Base-by-base conservation (phyloP, 53 echinoderm and acorn worm genomes). In the Apostichopus leukothele region DNA sequence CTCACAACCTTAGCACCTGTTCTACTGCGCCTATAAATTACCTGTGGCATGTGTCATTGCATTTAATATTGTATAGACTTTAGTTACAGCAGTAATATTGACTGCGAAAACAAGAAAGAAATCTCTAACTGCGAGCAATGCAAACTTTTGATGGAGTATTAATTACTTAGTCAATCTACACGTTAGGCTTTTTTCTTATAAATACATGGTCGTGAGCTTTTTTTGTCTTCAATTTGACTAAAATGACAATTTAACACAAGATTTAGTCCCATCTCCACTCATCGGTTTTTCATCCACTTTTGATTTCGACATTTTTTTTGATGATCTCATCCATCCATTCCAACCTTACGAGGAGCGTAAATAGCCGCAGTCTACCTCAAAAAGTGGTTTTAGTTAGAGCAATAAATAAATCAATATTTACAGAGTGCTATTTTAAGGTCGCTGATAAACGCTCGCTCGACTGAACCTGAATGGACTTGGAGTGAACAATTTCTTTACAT, bases 401-500 rank as follows among this genome's bases (percentile, higher is more conserved):
- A 81, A 81, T 81, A 81, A 21, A 59, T 81, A 81, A 81, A 81
- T 81, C 81, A 81, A 81, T 81, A 81, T 81, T 53, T 81, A 81
- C 54, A 55, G 60, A 81, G 81, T 51, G 55, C 81, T 81, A 81
- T 81, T 81, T 81, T 81, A 81, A 81, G 81, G 20, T 81, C 59
- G 71, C 71, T 16, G 71, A 71, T 71, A 18, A 71, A 71, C 20
- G 81, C 53, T 79, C 55, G 79, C 55, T 81, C 20, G 53, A 57
- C 59, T 81, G 59, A 71, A 71, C 71, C 71, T 71, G 71, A 71
- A 71, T 59, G 81, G 59, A 81, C 71, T 18, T 71, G 63, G 63
- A 63, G 53, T 79, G 79, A 50, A 79, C 52, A 11, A 52, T 79
- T 79, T 79, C 53, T 79, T 79, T 39, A 79, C 39, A 39, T 39